These are phyloP conservation scores for Dipodomys ordii DNA, from an alignment of 2,113 vertebrate genomes.

Conservation along the genomic window DNA sequence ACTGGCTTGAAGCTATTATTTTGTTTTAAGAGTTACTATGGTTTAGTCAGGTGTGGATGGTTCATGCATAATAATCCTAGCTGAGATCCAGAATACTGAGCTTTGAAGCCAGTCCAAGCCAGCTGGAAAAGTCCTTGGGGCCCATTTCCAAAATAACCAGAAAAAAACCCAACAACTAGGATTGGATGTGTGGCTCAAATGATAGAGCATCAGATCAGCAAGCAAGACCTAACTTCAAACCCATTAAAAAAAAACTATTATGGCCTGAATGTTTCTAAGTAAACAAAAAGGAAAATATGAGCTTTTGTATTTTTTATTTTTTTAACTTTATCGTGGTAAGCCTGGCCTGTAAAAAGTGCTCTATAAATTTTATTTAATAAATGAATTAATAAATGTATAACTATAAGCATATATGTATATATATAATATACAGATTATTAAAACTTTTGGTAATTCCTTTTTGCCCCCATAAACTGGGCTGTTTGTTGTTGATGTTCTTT, in stretches of 20 bases:
- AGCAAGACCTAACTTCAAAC: too few relatives aligned
- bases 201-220: too few relatives aligned
- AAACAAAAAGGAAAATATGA: constrained; percentile 84
- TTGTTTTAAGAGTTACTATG: constrained; percentile 85
- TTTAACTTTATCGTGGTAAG: constrained; percentile 62
- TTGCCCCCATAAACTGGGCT: background rate
- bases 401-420: background rate
- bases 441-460: background rate
- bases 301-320: constrained; percentile 80
- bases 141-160: too few relatives aligned
- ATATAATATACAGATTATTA: background rate
- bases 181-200: too few relatives aligned
- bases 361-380: constrained; percentile 16
- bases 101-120: too few relatives aligned
- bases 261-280: constrained; percentile 87
- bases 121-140: too few relatives aligned
- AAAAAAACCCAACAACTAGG: too few relatives aligned
- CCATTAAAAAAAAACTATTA: constrained; percentile 54
- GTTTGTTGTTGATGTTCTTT: too few relatives aligned
- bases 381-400: background rate
- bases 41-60: too few relatives aligned
- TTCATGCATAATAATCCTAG: too few relatives aligned
- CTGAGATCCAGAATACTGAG: too few relatives aligned
- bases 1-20: constrained; percentile 88
- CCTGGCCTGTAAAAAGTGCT: background rate